phyloP scores from a whole-genome alignment of 1,140 invertebrate genomes.

The Formica selysi region DNA sequence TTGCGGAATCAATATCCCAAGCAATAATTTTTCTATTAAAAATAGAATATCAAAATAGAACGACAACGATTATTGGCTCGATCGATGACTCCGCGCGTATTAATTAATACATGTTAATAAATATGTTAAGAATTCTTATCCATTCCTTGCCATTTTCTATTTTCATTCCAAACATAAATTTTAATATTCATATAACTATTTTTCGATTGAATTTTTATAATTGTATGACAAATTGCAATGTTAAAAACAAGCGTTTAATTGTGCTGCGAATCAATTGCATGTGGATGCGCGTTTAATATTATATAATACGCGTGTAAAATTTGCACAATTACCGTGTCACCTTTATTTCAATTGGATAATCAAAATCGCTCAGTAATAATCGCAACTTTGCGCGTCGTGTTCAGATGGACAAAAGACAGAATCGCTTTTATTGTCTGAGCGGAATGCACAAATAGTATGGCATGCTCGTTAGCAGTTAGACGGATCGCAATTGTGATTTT shows the following conservation, averaged over 20 bases:
- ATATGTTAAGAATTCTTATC: no score
- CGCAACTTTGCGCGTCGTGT: neutral
- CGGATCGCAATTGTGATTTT: constrained; percentile 75
- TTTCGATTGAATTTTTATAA: neutral
- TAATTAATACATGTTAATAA: no score
- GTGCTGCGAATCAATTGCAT: neutral
- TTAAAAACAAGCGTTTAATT: neutral
- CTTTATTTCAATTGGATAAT: constrained; percentile 28
- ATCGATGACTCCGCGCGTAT: no score
- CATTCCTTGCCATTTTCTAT: neutral
- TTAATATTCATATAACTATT: neutral
- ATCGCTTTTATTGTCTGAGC: constrained; percentile 11
- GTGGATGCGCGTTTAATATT: neutral
- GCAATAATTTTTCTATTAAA: no score
- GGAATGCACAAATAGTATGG: constrained; percentile 75
- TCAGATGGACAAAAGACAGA: constrained; percentile 1
- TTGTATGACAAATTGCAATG: neutral
- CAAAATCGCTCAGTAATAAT: constrained; percentile 18
- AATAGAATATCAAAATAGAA: no score
- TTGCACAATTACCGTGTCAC: constrained; percentile 8
- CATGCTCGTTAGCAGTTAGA: constrained; percentile 77
- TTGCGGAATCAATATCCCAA: no score
- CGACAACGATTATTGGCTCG: no score
- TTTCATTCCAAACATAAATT: neutral
- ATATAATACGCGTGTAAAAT: neutral